Conservation (phyloP, 2,113 vertebrate species). For the Rhinopomastus cyanomelas region DNA sequence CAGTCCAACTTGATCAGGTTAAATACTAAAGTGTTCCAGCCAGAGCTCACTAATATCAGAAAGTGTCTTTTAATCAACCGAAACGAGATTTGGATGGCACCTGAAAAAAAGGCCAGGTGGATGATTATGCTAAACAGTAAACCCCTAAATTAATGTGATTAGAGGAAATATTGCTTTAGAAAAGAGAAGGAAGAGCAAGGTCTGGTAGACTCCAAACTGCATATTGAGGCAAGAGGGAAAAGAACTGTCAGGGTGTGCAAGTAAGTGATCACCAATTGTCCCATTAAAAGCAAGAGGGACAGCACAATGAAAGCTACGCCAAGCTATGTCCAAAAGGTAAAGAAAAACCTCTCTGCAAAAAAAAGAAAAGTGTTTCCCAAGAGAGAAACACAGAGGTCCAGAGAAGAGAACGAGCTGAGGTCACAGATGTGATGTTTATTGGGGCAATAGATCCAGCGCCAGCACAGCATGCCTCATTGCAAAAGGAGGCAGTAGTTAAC, state of each 20-base stretch:
- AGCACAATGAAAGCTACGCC: background rate
- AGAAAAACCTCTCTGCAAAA: slow-evolving; percentile 13
- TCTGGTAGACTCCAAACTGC: background rate
- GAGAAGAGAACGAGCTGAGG: background rate
- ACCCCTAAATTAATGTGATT: background rate
- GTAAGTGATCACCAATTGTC: background rate
- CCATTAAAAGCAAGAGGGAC: background rate
- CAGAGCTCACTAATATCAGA: background rate
- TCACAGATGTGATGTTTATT: slow-evolving; percentile 65
- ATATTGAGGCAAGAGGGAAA: background rate
- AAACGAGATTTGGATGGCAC: background rate
- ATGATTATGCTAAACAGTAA: background rate
- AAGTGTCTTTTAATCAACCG: background rate
- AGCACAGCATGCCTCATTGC: slow-evolving; percentile 55
- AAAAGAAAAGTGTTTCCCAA: background rate
- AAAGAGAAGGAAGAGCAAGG: background rate
- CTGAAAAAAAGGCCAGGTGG: background rate
- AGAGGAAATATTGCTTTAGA: background rate
- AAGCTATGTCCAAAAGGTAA: slow-evolving; percentile 6
- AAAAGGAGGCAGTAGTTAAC: slow-evolving; percentile 42
- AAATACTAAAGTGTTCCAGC: background rate
- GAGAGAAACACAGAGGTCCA: background rate
- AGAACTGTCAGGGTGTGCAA: background rate
- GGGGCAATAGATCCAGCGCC: slow-evolving; percentile 60
- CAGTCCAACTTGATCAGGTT: background rate